A percentile compares a stretch with the other conserved stretches of the same genome.
These are phyloP conservation scores for Dermatophagoides farinae DNA, from an alignment of 1,140 invertebrate genomes.

Conservation along the genomic window DNA sequence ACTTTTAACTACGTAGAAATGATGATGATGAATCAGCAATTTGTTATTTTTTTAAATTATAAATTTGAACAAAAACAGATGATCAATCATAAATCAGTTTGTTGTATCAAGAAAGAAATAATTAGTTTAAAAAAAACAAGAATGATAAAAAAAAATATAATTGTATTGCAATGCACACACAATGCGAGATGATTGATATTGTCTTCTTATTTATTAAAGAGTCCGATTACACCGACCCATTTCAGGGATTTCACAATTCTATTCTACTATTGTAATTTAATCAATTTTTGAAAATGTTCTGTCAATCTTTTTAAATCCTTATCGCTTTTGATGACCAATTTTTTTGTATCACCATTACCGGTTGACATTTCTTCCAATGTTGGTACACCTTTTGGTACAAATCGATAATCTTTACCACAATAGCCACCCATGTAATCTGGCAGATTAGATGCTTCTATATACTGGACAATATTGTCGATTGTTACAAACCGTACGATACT, in stretches of 20 bases:
- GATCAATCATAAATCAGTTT: too few species aligned
- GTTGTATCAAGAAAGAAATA: too few species aligned
- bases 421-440: slow-evolving; percentile 13
- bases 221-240: too few species aligned
- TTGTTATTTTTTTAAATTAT: too few species aligned
- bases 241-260: neutral
- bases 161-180: neutral
- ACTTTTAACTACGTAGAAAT: too few species aligned
- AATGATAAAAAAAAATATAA: neutral
- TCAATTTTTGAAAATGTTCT: slow-evolving; percentile 4
- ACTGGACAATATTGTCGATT: neutral
- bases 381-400: slow-evolving; percentile 8
- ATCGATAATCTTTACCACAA: slow-evolving; percentile 11
- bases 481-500: slow-evolving; percentile 11
- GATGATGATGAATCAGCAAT: too few species aligned
- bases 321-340: neutral
- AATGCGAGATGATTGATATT: too few species aligned
- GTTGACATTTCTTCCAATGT: slow-evolving; percentile 10
- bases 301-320: neutral
- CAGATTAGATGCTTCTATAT: slow-evolving; percentile 3
- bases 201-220: too few species aligned
- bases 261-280: neutral
- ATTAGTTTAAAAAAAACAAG: neutral
- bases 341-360: neutral
- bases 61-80: too few species aligned